Conservation (phyloP, 2,113 vertebrate genomes). For the Salminus brasiliensis region DNA sequence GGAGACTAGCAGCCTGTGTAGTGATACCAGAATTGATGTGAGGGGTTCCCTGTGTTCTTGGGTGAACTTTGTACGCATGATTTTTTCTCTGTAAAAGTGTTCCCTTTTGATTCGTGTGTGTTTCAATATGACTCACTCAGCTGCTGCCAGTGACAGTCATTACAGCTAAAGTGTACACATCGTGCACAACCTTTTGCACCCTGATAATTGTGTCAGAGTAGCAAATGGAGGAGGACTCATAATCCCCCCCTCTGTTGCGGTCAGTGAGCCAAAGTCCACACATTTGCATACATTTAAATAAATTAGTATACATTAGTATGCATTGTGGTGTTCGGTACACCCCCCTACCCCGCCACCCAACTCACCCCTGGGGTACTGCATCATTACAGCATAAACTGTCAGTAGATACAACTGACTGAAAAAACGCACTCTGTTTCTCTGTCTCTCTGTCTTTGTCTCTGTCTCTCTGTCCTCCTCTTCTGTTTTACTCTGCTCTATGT, state of each 20-base stretch:
- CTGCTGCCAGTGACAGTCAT: not conserved
- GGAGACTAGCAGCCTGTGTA: no score
- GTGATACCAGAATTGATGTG: no score
- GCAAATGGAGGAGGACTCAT: constrained; percentile 6
- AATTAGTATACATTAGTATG: constrained; percentile 41
- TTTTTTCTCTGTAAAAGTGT: not conserved
- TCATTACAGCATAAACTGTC: constrained; percentile 12
- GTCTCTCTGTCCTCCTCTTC: no score
- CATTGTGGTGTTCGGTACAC: constrained; percentile 11
- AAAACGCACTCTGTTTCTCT: not conserved
- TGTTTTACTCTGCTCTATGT: no score
- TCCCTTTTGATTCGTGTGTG: constrained; percentile 10
- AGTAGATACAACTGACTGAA: constrained; percentile 8
- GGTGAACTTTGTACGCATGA: no score
- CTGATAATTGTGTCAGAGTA: constrained; percentile 19
- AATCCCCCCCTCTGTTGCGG: not conserved
- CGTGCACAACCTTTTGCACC: not conserved
- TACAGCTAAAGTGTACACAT: not conserved
- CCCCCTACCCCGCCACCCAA: no score
- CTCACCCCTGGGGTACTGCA: not conserved
- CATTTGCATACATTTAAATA: constrained; percentile 43
- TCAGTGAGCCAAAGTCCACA: constrained; percentile 39
- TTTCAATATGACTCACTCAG: not conserved
- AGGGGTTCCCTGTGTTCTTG: no score
- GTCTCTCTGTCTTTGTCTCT: not conserved